Evolutionary conservation across 2,113 vertebrate species (phyloP), one percentile per base, ranked within the genome.

Genomic region (Aptenodytes forsteri): DNA sequence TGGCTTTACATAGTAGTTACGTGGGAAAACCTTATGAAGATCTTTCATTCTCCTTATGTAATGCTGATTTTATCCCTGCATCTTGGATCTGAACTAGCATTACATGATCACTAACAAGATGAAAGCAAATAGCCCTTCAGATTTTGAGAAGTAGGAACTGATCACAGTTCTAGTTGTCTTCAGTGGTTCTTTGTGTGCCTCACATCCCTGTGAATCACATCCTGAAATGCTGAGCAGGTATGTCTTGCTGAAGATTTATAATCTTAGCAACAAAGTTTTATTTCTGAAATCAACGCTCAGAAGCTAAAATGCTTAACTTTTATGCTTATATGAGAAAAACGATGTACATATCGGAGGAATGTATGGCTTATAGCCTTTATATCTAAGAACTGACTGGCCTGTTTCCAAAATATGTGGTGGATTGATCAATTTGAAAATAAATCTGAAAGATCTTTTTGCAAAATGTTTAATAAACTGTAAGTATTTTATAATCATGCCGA

Each of bases 51-150:
- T 85, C 89, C 73, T 72, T 87, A 56, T 34, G 77, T 87, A 93
- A 95, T 87, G 54, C 86, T 76, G 82, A 87, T 52, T 97, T 95
- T 94, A 85, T 89, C 69, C 86, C 73, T 54, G 40, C 42, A 54
- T 64, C 62, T 94, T 83, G 81, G 73, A 69, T 93, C 78, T 80
- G 65, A 91, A 87, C 84, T 78, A 87, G 36, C 62, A 77, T 91
- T 91, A 83, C 54, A 32, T 54, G 91, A 76, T 84, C 93, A 70
- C 52, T 87, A 84, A 59, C 66, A 72, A 96, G 93, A 94, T 83
- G 89, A 97, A 96, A 96, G 89, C 27, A 93, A 89, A 87, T 29
- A 79, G 23, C n/a, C 49, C 58, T 85, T 94, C 54, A 94, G 62
- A 69, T 79, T 93, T 72, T 73, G 52, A 85, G 77, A 91, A 84